Conservation (phyloP, 2,797 vertebrate genomes). For the Sphaeramia orbicularis region DNA sequence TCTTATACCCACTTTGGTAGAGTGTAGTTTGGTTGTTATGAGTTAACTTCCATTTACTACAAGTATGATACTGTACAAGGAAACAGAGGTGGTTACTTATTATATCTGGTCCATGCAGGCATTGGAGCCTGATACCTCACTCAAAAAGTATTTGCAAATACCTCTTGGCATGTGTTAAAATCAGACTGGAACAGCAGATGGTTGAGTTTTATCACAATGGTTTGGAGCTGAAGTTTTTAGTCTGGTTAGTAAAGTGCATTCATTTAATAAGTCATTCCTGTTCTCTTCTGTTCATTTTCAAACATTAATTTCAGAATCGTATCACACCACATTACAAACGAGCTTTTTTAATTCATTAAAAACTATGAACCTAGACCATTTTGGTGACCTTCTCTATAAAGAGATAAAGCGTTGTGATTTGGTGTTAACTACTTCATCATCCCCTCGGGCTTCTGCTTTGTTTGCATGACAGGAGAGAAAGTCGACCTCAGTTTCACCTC, state of each 20-base stretch:
- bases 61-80: neutral
- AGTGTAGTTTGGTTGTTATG: too few species aligned
- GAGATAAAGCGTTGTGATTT: too few species aligned
- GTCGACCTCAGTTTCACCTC: too few species aligned
- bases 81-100: conserved; percentile 21
- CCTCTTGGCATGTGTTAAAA: conserved; percentile 23
- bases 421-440: too few species aligned
- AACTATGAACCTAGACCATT: too few species aligned
- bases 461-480: too few species aligned
- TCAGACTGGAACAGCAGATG: conserved; percentile 40
- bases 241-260: conserved; percentile 3
- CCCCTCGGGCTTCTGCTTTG: neutral
- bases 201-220: conserved; percentile 24
- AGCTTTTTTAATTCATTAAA: too few species aligned
- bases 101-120: conserved; percentile 10
- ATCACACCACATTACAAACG: too few species aligned
- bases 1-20: neutral
- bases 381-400: too few species aligned
- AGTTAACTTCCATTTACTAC: neutral
- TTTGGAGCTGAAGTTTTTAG: conserved; percentile 17
- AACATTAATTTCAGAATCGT: too few species aligned
- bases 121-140: conserved; percentile 24
- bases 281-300: neutral
- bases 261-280: neutral
- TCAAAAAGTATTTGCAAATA: conserved; percentile 20